Base-by-base conservation (phyloP, 2,797 vertebrate species). In the Jordanella pulchra region DNA sequence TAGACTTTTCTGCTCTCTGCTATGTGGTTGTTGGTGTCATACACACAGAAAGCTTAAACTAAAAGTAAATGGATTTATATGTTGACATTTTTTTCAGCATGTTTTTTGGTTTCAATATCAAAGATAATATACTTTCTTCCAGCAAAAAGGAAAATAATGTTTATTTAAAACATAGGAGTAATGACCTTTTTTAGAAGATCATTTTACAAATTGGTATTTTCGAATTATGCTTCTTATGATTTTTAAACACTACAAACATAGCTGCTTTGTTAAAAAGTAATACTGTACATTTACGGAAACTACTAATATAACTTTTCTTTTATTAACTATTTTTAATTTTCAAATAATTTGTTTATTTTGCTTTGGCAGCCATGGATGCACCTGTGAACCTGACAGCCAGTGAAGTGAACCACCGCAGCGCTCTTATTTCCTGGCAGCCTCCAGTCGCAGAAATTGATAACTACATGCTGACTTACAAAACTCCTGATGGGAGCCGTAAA, bases 401-500 rank as follows among this genome's bases (percentile, higher is more conserved):
- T 0, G 97, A 99, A 83, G 94, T 99, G 75, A 97, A 96, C 71
- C 95, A 97, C 55, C 96, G 94, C 72, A 98, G 98, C 0, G 96
- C 96, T 12, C 94, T 98, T 54, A 95, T 99, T 64, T 97, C 98
- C 83, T 99, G 98, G 98, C 94, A 95, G 80, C 96, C 97, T 1
- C 97, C 98, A 0, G 17, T 96, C 61, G 95, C 96, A 12, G 94
- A 96, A 71, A 97, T 98, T 0, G 97, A 99, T 89, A 99, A 99
- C 91, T 99, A 99, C 48, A 66, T 98, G 93, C 94, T 99, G 87
- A 97, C 95, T 44, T 99, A 98, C 91, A 97, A 96, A 91, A 94
- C 97, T 7, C 83, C 86, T 0, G 95, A 97, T 0, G 96, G 97
- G 73, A 97, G 93, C 89, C 93, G 96, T 3, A 99, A 99, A 93